Base-by-base conservation (phyloP, 2,888 invertebrate genomes). In the Drosophila subquinaria region DNA sequence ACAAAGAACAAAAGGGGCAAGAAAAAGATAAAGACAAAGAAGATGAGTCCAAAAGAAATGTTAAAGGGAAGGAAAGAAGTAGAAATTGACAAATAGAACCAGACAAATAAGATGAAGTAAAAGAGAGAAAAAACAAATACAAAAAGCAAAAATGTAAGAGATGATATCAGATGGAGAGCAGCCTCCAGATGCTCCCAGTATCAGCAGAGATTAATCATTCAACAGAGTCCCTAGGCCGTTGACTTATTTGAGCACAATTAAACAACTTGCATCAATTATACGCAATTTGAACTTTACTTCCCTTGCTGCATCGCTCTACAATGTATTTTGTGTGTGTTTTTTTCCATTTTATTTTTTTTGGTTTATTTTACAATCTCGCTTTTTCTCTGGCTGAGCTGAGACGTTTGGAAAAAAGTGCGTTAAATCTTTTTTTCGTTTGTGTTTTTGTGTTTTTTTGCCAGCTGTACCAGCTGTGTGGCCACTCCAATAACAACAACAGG, bases 381-480 rank as follows among this genome's bases (percentile, higher is more conserved):
- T 30, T 47, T 36, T 6, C 1, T 10, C 9, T 11, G 17, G 4
- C 30, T 15, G 11, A 45, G 13, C 23, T 30, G 15, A 6, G 2
- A 10, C 4, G 9, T 15, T 30, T 48, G 53, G 50, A 30, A 53
- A 52, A 48, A 53, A 55, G 61, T 74, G 64, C 64, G 69, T 78
- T 62, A 60, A 23, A 52, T 57, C 17, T 50, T 17, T 17, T 33
- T 33, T 50, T 33, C 53, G 15, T 43, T 36, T 51, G n/a, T 33
- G 17, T 35, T 20, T 40, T 15, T 33, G 17, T 35, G 20, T 40
- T 15, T 27, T 36, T 6, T 47, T 17, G 17, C 17, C 17, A 17
- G n/a, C 38, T 50, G 59, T 66, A 63, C 73, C 90, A 85, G 85
- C 80, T 84, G 90, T 70, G 86, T 56, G 88, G 62, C 85, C 71